Conservation (phyloP, 2,797 vertebrate species). For the Merluccius polli region DNA sequence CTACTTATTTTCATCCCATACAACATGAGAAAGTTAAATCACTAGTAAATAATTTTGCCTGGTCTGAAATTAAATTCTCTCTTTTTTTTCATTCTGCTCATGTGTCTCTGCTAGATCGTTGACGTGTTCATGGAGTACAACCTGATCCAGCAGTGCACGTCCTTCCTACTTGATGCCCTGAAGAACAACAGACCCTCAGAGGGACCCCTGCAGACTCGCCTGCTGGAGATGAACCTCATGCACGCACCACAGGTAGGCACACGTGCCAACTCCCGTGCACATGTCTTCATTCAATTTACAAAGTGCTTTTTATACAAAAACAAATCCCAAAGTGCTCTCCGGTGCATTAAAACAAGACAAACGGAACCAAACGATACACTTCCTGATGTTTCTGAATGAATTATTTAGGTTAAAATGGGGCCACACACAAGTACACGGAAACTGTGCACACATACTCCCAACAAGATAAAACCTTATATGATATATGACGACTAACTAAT, state of each 20-base stretch:
- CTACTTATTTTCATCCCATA: too few relatives aligned
- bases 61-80: background rate
- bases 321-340: too few relatives aligned
- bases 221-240: conserved; percentile 98
- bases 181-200: conserved; percentile 96
- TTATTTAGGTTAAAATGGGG: background rate
- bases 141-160: conserved; percentile 95
- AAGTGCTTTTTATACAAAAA: too few relatives aligned
- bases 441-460: background rate
- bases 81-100: background rate
- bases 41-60: background rate
- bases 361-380: background rate
- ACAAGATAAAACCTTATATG: background rate
- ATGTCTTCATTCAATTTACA: background rate
- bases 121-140: conserved; percentile 99
- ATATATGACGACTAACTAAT: background rate
- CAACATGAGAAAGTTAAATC: background rate
- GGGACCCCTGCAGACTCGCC: conserved; percentile 89
- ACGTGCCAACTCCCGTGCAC: background rate
- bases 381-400: background rate
- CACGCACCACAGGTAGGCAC: conserved; percentile 89
- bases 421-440: background rate
- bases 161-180: conserved; percentile 90
- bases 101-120: conserved; percentile 78
- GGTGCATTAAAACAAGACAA: background rate